A percentile compares a stretch with the other conserved stretches of the same genome.
Evolutionary conservation across 2,888 invertebrate genomes (phyloP).

Genomic region (Atherix ibis): DNA sequence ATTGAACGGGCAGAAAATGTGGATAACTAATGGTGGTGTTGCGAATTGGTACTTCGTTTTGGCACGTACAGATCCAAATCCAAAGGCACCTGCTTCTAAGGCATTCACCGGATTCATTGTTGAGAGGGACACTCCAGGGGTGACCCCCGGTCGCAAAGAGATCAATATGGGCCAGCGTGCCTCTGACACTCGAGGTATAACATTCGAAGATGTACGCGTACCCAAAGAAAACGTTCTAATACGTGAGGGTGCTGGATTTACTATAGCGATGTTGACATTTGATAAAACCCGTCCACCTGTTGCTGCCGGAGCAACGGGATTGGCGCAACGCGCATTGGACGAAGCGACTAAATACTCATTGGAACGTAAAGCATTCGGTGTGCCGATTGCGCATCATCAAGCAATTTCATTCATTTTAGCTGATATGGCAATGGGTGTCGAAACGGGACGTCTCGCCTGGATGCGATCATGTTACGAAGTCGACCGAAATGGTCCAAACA

Average conservation of each 20-base stretch:
- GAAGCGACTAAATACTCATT: slow-evolving; percentile 77
- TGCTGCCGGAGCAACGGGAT: slow-evolving; percentile 69
- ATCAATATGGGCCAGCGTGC: slow-evolving; percentile 59
- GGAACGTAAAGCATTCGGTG: slow-evolving; percentile 80
- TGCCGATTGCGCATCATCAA: slow-evolving; percentile 57
- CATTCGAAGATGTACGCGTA: slow-evolving; percentile 58
- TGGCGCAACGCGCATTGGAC: slow-evolving; percentile 70
- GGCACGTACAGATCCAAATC: slow-evolving; percentile 75
- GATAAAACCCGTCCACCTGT: slow-evolving; percentile 56
- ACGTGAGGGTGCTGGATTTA: slow-evolving; percentile 54
- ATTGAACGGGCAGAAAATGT: slow-evolving; percentile 87
- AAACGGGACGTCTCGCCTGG: slow-evolving; percentile 66
- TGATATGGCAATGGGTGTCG: slow-evolving; percentile 77
- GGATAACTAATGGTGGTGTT: slow-evolving; percentile 90
- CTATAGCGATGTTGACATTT: slow-evolving; percentile 59
- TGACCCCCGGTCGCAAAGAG: slow-evolving; percentile 50
- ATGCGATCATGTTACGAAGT: slow-evolving; percentile 70
- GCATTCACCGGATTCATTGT: slow-evolving; percentile 67
- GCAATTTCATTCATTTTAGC: slow-evolving; percentile 81
- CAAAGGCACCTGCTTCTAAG: slow-evolving; percentile 66
- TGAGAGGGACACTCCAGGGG: slow-evolving; percentile 46
- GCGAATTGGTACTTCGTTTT: slow-evolving; percentile 88
- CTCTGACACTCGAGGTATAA: slow-evolving; percentile 53
- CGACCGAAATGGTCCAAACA: slow-evolving; percentile 53
- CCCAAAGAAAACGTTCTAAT: slow-evolving; percentile 54